phyloP scores from a whole-genome alignment of 1,140 invertebrate genomes.

The Cydia amplana region DNA sequence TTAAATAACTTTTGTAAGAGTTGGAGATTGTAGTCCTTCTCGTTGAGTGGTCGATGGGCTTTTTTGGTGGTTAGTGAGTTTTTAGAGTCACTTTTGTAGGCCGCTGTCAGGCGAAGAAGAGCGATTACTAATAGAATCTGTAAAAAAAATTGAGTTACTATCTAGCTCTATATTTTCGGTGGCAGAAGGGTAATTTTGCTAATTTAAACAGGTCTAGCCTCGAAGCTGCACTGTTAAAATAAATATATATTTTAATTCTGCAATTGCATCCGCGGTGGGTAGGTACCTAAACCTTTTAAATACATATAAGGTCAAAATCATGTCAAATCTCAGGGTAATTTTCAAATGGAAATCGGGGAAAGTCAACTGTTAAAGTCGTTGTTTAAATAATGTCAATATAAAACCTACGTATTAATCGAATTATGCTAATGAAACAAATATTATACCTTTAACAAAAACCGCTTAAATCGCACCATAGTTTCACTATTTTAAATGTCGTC shows the following conservation, averaged over 20 bases:
- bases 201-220: too few species aligned
- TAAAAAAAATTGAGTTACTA: not conserved
- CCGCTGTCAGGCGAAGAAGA: not conserved
- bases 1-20: constrained; percentile 26
- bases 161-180: too few species aligned
- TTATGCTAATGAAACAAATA: constrained; percentile 44
- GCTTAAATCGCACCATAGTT: constrained; percentile 48
- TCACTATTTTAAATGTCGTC: not conserved
- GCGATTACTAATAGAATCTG: not conserved
- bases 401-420: constrained; percentile 39
- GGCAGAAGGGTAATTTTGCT: too few species aligned
- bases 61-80: constrained; percentile 2
- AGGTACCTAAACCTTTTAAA: too few species aligned
- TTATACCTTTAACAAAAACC: constrained; percentile 53
- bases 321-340: too few species aligned
- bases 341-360: too few species aligned
- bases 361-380: too few species aligned
- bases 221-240: too few species aligned
- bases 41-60: not conserved
- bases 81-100: constrained; percentile 20
- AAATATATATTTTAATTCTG: too few species aligned
- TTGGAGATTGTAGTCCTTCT: constrained; percentile 18
- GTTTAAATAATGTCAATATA: too few species aligned
- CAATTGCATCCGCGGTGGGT: too few species aligned
- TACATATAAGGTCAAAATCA: too few species aligned